These are phyloP conservation scores for Thecophora atra DNA, from an alignment of 2,888 invertebrate genomes.

Conservation along the genomic window DNA sequence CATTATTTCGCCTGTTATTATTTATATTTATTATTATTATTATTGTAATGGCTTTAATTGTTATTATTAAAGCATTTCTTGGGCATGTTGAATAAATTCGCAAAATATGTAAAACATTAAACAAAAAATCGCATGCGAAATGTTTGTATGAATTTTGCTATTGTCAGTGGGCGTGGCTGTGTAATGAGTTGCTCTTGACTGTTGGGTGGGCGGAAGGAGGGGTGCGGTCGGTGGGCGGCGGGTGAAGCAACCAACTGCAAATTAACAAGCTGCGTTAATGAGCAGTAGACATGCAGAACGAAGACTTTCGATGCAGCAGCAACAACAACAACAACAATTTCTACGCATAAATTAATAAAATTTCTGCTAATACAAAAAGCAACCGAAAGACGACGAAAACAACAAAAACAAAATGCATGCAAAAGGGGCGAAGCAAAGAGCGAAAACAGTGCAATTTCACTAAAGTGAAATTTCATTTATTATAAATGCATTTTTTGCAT, in stretches of 20 bases:
- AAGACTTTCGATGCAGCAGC: background rate
- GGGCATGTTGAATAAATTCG: slow-evolving; percentile 5
- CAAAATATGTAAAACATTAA: slow-evolving; percentile 15
- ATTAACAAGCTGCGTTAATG: slow-evolving; percentile 29
- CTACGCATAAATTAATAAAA: slow-evolving; percentile 17
- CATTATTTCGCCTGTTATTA: background rate
- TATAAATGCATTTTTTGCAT: slow-evolving; percentile 19
- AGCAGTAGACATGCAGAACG: slow-evolving; percentile 27
- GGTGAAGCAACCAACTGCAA: background rate
- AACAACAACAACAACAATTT: slow-evolving; percentile 1
- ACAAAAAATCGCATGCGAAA: slow-evolving; percentile 16
- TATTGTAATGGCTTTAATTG: too few relatives aligned
- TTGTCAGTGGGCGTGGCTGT: slow-evolving; percentile 10
- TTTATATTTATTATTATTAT: too few relatives aligned
- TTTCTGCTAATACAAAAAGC: background rate
- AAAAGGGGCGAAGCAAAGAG: background rate
- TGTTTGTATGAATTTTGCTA: background rate
- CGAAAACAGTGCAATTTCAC: background rate
- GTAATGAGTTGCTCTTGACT: slow-evolving; percentile 11
- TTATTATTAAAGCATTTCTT: background rate
- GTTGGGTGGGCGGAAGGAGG: background rate
- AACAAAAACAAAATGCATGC: background rate
- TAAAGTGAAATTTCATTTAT: slow-evolving; percentile 26
- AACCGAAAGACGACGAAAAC: too few relatives aligned
- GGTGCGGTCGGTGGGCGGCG: background rate